Evolutionary conservation across 2,113 vertebrate species (phyloP).

Genomic region (Channa argus): DNA sequence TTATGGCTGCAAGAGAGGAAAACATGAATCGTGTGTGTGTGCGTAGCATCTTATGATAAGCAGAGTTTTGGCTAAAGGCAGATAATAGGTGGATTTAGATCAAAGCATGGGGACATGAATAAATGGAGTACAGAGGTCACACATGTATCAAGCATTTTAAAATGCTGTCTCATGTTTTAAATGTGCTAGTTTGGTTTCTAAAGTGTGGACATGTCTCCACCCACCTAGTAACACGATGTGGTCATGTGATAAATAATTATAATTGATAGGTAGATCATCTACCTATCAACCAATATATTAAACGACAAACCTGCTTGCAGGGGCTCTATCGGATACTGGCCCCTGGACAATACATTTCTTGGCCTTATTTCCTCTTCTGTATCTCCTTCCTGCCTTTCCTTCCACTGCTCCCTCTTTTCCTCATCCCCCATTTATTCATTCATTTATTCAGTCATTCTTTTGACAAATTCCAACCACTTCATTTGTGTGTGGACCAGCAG

Average conservation of each 20-base stretch:
- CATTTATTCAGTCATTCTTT: neutral
- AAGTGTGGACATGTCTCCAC: no score
- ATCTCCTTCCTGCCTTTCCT: neutral
- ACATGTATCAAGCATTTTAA: no score
- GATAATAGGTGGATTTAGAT: conserved; percentile 26
- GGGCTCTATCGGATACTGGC: no score
- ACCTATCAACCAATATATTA: no score
- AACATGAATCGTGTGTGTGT: neutral
- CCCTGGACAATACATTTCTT: neutral
- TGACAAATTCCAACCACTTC: conserved; percentile 39
- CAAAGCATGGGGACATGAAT: neutral
- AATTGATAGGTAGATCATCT: no score
- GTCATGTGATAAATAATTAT: no score
- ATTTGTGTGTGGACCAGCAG: conserved; percentile 71
- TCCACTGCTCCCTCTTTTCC: neutral
- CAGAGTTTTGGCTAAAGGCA: conserved; percentile 17
- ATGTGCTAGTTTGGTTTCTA: no score
- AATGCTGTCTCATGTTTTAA: no score
- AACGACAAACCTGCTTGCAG: no score
- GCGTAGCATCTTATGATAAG: conserved; percentile 15
- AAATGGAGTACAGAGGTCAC: neutral
- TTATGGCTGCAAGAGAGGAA: conserved; percentile 13
- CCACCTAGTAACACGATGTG: no score
- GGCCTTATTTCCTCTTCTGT: neutral
- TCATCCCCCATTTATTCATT: neutral